Conservation (phyloP, 2,797 vertebrate genomes). For the Notamacropus eugenii region DNA sequence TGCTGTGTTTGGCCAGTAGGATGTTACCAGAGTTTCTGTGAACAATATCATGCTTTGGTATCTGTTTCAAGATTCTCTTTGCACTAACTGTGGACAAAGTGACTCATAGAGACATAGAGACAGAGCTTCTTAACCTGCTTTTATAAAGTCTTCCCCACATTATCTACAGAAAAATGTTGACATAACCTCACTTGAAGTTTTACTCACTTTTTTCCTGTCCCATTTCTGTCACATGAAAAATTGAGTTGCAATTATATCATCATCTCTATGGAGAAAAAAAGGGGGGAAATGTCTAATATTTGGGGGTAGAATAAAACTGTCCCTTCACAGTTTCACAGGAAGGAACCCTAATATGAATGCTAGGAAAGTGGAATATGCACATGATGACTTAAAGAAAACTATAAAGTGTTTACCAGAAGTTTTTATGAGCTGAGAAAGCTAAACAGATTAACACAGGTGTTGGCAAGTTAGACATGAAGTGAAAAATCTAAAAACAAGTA, state of each 20-base stretch:
- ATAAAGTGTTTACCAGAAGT: neutral
- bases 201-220: neutral
- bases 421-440: slow-evolving; percentile 29
- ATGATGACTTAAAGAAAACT: slow-evolving; percentile 14
- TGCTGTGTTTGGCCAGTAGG: slow-evolving; percentile 14
- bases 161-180: slow-evolving; percentile 37
- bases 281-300: neutral
- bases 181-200: slow-evolving; percentile 15
- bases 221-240: slow-evolving; percentile 31
- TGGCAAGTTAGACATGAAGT: slow-evolving; percentile 23
- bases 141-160: slow-evolving; percentile 6
- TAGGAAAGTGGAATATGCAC: neutral
- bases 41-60: neutral
- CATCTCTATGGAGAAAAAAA: slow-evolving; percentile 51
- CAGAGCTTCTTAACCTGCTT: slow-evolving; percentile 31
- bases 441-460: neutral
- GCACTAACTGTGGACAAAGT: slow-evolving; percentile 54
- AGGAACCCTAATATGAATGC: neutral
- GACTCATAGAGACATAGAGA: slow-evolving; percentile 40
- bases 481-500: slow-evolving; percentile 31
- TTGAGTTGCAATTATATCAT: slow-evolving; percentile 4
- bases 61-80: slow-evolving; percentile 46
- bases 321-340: slow-evolving; percentile 14
- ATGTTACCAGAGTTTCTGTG: neutral
- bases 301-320: slow-evolving; percentile 4